phyloP scores from a whole-genome alignment of 2,113 vertebrate species.

The Engystomops pustulosus region DNA sequence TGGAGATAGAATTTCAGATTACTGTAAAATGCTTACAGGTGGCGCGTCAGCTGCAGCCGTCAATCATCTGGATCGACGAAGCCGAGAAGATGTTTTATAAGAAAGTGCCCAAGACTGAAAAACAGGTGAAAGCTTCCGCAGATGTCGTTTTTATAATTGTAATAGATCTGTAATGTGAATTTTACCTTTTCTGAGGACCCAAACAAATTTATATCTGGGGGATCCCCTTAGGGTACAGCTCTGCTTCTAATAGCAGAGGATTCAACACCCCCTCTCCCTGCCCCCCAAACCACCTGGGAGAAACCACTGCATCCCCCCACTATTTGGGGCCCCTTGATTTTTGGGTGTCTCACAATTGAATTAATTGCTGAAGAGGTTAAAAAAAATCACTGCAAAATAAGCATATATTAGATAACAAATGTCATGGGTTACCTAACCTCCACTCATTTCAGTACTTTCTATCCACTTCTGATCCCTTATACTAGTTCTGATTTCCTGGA shows the following conservation, averaged over 20 bases:
- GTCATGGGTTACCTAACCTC: not conserved
- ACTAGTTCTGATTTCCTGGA: too few species aligned
- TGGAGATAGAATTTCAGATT: not conserved
- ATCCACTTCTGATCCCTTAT: not conserved
- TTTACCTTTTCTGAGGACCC: not conserved
- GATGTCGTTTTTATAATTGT: not conserved
- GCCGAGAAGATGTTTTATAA: constrained; percentile 83
- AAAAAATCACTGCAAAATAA: too few species aligned
- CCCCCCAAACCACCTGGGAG: too few species aligned
- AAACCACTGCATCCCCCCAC: too few species aligned
- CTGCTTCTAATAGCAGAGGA: too few species aligned
- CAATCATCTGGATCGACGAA: constrained; percentile 84
- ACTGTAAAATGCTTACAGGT: constrained; percentile 70
- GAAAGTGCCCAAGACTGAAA: constrained; percentile 69
- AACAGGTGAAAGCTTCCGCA: constrained; percentile 68
- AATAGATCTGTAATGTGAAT: not conserved
- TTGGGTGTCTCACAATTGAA: too few species aligned
- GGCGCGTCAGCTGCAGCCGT: constrained; percentile 82
- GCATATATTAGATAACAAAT: not conserved
- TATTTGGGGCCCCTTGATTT: too few species aligned
- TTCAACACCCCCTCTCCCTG: too few species aligned
- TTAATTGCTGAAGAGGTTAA: too few species aligned
- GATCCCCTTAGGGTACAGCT: too few species aligned
- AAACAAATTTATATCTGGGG: too few species aligned
- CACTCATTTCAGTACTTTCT: not conserved